Base-by-base conservation (phyloP, 2,113 vertebrate genomes). In the Marcusenius ussheri region DNA sequence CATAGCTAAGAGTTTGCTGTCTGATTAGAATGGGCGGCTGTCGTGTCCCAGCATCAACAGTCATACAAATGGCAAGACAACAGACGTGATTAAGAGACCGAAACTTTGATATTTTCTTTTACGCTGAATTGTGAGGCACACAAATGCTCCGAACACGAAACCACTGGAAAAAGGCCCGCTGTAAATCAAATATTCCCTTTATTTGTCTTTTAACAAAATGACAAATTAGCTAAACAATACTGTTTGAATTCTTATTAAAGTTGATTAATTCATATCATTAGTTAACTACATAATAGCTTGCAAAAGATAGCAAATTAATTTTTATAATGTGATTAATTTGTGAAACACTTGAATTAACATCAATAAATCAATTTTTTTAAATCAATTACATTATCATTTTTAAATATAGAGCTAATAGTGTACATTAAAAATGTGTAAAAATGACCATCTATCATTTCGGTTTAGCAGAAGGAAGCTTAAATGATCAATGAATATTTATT, bases 261-360 rank as follows among this genome's bases (percentile, higher is more conserved):
- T 96, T 96, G 96, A 96, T 96, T 96, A 96, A 96, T 96, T 96
- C 93, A 95, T 96, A 96, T 95, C 95, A 96, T 95, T 96, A 96
- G 93, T 95, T 93, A 93, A 95, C 94, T 94, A 88, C 93, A 94
- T 93, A 94, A 96, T 93, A 95, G 95, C 95, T 96, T 95, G 93
- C 90, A 94, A 95, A 95, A 95, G 95, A 93, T 93, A 93, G 92
- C 53, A 92, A 93, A 95, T 95, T 95, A 96, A 95, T 96, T 96
- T 94, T 90, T 95, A 95, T 92, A 91, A 94, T 93, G 93, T 93
- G 90, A 95, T 93, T 96, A 95, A 96, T 93, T 95, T 93, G 92
- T 89, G 94, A 96, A 95, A 95, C 94, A 97, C 96, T 97, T 96
- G 96, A 96, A 94, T 94, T 95, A 92, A 95, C 92, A 95, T 95